Conservation (phyloP, 2,888 invertebrate genomes). For the Callosobruchus maculatus region DNA sequence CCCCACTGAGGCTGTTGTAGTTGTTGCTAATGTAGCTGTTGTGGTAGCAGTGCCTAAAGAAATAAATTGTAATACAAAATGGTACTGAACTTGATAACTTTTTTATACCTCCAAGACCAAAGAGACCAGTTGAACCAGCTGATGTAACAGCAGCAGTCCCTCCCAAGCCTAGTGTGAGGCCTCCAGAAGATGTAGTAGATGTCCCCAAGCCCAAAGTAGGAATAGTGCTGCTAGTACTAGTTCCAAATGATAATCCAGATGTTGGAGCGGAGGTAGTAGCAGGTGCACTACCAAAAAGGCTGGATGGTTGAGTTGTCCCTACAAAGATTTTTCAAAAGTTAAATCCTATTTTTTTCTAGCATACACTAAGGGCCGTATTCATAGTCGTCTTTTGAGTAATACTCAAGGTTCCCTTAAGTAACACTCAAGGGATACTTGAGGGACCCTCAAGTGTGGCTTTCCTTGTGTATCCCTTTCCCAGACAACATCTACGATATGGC, state of each 20-base stretch:
- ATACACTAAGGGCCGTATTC: too few relatives aligned
- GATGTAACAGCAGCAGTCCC: slow-evolving; percentile 16
- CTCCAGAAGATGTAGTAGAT: slow-evolving; percentile 12
- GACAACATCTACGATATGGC: too few relatives aligned
- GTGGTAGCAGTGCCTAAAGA: neutral
- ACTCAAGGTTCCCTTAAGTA: too few relatives aligned
- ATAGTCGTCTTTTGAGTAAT: too few relatives aligned
- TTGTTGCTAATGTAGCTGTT: slow-evolving; percentile 14
- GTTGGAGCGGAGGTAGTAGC: slow-evolving; percentile 13
- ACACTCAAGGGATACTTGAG: too few relatives aligned
- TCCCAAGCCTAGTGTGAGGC: slow-evolving; percentile 13
- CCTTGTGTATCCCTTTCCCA: too few relatives aligned
- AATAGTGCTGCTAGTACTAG: slow-evolving; percentile 25
- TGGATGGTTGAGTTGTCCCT: neutral
- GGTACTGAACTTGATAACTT: neutral
- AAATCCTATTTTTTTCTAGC: too few relatives aligned
- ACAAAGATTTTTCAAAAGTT: neutral
- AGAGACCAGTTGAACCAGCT: slow-evolving; percentile 3
- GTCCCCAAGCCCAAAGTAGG: slow-evolving; percentile 9
- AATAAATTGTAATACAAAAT: neutral
- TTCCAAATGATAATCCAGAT: slow-evolving; percentile 15
- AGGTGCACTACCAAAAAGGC: neutral
- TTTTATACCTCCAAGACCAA: neutral
- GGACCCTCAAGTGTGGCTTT: too few relatives aligned
- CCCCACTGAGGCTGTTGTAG: slow-evolving; percentile 48